Percentiles rank a stretch among this genome's conserved stretches.
Conservation (phyloP, 2,113 vertebrate species). For the Girardinichthys multiradiatus region DNA sequence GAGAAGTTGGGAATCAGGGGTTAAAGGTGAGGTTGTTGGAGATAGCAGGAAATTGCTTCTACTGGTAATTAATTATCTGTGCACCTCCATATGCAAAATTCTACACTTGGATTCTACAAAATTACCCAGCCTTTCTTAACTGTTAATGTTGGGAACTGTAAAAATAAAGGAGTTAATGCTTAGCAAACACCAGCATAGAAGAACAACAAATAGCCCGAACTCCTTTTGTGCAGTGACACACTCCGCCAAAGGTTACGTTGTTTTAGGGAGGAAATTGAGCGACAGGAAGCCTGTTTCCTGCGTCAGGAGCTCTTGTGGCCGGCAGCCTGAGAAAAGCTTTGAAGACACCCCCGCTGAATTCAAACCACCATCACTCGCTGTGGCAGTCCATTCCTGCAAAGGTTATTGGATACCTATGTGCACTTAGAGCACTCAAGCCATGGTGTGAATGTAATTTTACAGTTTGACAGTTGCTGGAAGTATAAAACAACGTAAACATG, state of each 20-base stretch:
- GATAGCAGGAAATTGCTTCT: conserved; percentile 56
- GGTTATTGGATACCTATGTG: conserved; percentile 55
- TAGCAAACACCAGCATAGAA: conserved; percentile 10
- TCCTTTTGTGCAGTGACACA: conserved; percentile 37
- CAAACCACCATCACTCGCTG: conserved; percentile 39
- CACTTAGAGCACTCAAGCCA: conserved; percentile 41
- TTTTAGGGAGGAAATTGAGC: conserved; percentile 70
- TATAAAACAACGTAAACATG: conserved; percentile 26
- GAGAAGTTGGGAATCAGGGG: not conserved
- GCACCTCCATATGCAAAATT: not conserved
- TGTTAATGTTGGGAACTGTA: not conserved
- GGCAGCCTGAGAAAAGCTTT: conserved; percentile 72
- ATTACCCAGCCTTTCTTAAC: conserved; percentile 5
- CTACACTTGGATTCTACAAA: not conserved
- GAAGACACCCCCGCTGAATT: conserved; percentile 63
- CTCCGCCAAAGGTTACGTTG: conserved; percentile 61
- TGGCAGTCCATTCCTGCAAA: conserved; percentile 45
- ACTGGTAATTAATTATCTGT: conserved; percentile 51
- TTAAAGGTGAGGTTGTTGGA: conserved; percentile 71
- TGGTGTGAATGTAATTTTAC: conserved; percentile 49
- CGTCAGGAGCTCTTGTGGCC: conserved; percentile 57
- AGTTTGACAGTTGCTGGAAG: conserved; percentile 20
- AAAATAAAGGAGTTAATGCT: not conserved
- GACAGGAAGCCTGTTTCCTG: conserved; percentile 73
- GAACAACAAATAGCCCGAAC: conserved; percentile 39